These are phyloP conservation scores for Myotis findleyi DNA, from an alignment of 2,797 vertebrate species.

Conservation along the genomic window DNA sequence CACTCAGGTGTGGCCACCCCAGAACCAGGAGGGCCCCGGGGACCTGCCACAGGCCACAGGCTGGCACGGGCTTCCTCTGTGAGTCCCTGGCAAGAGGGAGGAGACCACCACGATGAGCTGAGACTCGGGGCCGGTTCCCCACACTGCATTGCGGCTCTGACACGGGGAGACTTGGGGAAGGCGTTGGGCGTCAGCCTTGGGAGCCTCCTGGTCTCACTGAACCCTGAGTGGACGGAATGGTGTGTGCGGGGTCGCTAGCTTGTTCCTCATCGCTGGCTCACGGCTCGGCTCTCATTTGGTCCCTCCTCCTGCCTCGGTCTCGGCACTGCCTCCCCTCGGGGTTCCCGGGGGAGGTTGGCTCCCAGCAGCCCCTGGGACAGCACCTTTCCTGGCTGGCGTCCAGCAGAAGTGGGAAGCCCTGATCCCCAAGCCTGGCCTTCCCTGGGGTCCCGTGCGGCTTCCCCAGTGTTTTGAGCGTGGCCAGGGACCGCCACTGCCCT, in stretches of 20 bases:
- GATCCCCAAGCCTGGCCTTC: not conserved
- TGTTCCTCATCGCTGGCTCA: not conserved
- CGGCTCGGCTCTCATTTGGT: not conserved
- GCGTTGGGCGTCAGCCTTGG: fast-evolving
- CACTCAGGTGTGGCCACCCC: not conserved
- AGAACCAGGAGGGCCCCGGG: not conserved
- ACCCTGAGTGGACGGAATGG: too few relatives aligned
- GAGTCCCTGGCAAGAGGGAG: fast-evolving
- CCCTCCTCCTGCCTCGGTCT: not conserved
- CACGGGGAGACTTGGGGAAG: not conserved
- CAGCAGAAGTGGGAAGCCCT: not conserved
- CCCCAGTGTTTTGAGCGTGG: fast-evolving
- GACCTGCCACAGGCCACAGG: fast-evolving
- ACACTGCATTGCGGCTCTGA: too few relatives aligned
- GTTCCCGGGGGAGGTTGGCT: fast-evolving
- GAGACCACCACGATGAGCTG: fast-evolving
- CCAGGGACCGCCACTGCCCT: not conserved
- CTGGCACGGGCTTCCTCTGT: fast-evolving
- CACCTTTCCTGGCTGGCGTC: fast-evolving
- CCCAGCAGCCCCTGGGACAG: not conserved
- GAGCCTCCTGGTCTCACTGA: fast-evolving
- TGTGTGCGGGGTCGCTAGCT: fast-evolving
- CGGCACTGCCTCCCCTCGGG: fast-evolving
- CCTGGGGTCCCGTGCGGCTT: not conserved
- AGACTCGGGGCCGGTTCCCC: not conserved